Conservation (phyloP, 2,888 invertebrate species). For the Saturnia japonica region DNA sequence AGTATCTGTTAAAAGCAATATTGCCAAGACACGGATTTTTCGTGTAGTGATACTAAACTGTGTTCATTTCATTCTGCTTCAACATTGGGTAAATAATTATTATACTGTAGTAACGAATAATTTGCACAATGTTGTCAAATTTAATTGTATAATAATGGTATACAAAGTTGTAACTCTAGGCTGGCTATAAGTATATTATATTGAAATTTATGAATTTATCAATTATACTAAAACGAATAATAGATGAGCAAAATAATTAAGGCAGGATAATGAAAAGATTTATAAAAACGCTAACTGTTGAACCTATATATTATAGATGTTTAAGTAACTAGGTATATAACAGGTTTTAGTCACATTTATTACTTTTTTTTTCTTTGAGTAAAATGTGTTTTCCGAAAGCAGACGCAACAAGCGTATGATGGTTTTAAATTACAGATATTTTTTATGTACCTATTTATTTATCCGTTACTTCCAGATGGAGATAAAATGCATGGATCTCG, state of each 20-base stretch:
- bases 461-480: conserved; percentile 74
- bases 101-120: background rate
- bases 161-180: background rate
- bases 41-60: background rate
- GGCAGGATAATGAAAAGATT: background rate
- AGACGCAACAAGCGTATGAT: background rate
- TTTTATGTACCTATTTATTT: conserved; percentile 10
- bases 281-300: background rate
- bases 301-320: background rate
- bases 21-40: background rate
- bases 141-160: background rate
- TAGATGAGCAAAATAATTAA: background rate
- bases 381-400: background rate
- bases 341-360: background rate
- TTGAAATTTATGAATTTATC: background rate
- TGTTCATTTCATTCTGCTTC: background rate
- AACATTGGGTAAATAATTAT: conserved; percentile 7
- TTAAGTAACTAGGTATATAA: background rate
- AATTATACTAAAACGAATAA: too few relatives aligned
- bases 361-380: background rate
- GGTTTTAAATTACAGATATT: background rate
- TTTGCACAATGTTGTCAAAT: background rate
- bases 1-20: conserved; percentile 1
- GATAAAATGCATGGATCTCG: conserved; percentile 90
- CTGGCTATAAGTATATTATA: background rate